Evolutionary conservation across 2,113 vertebrate species (phyloP).

Genomic region (Pteropus alecto): DNA sequence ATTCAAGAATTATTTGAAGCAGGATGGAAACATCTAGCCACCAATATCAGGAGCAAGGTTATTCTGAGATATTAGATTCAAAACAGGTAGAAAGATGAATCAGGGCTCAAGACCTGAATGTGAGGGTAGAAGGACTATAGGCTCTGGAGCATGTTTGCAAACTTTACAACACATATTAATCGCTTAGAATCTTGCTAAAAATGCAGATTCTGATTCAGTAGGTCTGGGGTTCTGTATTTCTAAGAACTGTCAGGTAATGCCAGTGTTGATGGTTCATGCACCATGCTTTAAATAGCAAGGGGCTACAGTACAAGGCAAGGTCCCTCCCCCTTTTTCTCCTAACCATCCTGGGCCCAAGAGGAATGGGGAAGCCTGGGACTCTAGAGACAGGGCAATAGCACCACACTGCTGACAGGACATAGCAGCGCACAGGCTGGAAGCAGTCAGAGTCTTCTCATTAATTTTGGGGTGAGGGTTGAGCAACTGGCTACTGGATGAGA

Average conservation of each 20-base stretch:
- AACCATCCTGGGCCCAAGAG: not conserved
- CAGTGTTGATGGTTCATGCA: not conserved
- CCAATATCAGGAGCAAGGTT: not conserved
- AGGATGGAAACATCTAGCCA: not conserved
- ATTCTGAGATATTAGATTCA: not conserved
- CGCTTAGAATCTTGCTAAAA: not conserved
- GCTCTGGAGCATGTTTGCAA: not conserved
- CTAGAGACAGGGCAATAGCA: not conserved
- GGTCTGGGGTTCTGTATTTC: not conserved
- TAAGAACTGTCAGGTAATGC: not conserved
- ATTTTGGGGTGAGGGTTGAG: not conserved
- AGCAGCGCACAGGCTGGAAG: not conserved
- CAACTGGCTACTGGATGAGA: not conserved
- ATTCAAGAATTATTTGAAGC: not conserved
- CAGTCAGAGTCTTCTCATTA: not conserved
- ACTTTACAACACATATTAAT: not conserved
- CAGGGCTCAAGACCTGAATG: not conserved
- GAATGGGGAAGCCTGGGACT: not conserved
- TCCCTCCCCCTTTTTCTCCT: not conserved
- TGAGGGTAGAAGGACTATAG: not conserved
- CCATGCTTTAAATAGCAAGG: not conserved
- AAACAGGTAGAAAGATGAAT: slow-evolving; percentile 14
- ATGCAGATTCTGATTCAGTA: not conserved
- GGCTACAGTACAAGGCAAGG: not conserved
- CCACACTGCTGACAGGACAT: not conserved